Base-by-base conservation (phyloP, 2,797 vertebrate genomes). In the Coregonus ussuriensis region DNA sequence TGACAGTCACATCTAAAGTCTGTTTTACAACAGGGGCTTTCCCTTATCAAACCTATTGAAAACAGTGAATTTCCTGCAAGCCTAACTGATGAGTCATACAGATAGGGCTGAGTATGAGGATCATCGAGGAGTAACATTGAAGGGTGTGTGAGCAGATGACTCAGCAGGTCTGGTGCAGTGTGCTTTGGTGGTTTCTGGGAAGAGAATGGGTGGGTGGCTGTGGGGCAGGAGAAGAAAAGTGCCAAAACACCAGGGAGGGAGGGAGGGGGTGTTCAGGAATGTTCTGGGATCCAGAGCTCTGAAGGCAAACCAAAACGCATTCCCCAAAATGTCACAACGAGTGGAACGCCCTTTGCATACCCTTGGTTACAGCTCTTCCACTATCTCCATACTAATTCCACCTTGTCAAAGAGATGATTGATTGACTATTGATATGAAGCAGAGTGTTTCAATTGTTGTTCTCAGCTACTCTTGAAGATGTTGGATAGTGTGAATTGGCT, bases 211-310 rank as follows among this genome's bases (percentile, higher is more conserved):
- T 77, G 66, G 47, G 47, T 82, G 77, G 78, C 81, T 72, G 67
- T 59, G 81, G 21, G 33, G 71, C 76, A 79, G 53, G 71, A 76
- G 72, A 78, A 18, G 54, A 16, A 16, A 15, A 47, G 76, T 77
- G 68, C 77, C 65, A 84, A 83, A 89, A 84, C 31, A 13, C 56
- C 76, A 76, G 53, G 29, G 85, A 82, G 21, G 25, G 35, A 47
- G 66, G n/a, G n/a, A 47, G 41, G 16, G 83, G 35, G 69, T 75
- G 68, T 53, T 4, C 84, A 6, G 83, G 90, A 91, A 91, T 88
- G 87, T 87, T 85, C 70, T 77, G 85, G 79, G 84, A 85, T 88
- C 85, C 79, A 33, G 41, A 33, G 84, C 87, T 85, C 87, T 79
- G 76, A 79, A 37, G 88, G 81, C 81, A 80, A 88, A 91, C 85